Base-by-base conservation (phyloP, 2,113 vertebrate species). In the Alces alces region DNA sequence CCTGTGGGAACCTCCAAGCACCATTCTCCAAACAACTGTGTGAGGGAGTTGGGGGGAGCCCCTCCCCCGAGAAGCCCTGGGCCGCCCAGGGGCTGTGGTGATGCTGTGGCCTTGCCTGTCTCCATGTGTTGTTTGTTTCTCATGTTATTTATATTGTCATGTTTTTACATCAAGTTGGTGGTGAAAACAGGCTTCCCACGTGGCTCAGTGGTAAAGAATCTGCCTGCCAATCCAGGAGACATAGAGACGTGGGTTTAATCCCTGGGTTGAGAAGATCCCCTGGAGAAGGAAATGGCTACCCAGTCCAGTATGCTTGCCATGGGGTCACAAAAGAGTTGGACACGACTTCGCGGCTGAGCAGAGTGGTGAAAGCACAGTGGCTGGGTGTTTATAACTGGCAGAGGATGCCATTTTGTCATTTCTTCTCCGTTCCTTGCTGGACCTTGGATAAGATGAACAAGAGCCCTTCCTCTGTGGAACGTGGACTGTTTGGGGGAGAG, bases 101-200 rank as follows among this genome's bases (percentile, higher is more conserved):
- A 27, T 6, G 33, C 91, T 76, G 82, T 80, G 83, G 86, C 92
- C 80, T 96, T 89, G 19, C 39, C 47, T 97, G 0, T 96, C 78
- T 97, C 30, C 64, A 86, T 15, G 11, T 84, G 14, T 84, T 45
- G 17, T 57, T 52, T 84, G 70, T 94, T 96, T 55, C 86, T 96
- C 28, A 55, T 6, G 4, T 86, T 97, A 25, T 97, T 96, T 93
- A 91, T 93, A 84, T 89, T 90, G 39, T 54, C 73, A 7, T 11
- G 73, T 76, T 96, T 97, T 97, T 80, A 66, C 73, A 30, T 91
- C 50, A 43, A 28, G 84, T 95, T 47, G 23, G 27, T 95, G 45
- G 90, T 87, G 39, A 61, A 92, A 97, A 61, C 79, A 43, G 70
- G 39, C 39, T 76, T 76, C 39, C 39, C 70, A 43, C 3, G 39